Conservation (phyloP, 2,888 invertebrate genomes). For the Dascillus cervinus region DNA sequence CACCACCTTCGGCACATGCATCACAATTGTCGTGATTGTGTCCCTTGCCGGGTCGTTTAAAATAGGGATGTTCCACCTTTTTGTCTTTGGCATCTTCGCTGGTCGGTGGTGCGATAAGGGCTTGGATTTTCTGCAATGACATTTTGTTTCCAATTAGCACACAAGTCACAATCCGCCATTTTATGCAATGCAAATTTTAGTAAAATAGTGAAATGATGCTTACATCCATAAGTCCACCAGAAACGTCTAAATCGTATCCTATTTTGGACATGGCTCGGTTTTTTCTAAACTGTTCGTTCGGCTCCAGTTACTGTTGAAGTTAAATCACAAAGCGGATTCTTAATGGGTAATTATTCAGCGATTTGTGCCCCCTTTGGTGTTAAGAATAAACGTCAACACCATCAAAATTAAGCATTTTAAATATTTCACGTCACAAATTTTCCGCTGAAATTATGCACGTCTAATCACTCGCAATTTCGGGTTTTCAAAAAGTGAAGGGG, state of each 20-base stretch:
- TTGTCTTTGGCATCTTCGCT: conserved; percentile 62
- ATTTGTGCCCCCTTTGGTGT: too few species aligned
- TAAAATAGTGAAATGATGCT: conserved; percentile 30
- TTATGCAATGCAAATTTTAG: not conserved
- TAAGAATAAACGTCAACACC: too few species aligned
- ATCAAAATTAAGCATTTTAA: too few species aligned
- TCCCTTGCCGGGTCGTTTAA: conserved; percentile 77
- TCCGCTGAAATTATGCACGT: too few species aligned
- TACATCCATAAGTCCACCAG: conserved; percentile 83
- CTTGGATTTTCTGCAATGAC: conserved; percentile 71
- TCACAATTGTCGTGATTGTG: conserved; percentile 92
- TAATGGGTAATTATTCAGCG: too few species aligned
- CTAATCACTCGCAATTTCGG: too few species aligned
- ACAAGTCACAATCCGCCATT: not conserved
- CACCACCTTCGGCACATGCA: conserved; percentile 90
- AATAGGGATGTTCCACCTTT: conserved; percentile 66
- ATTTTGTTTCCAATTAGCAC: conserved; percentile 7
- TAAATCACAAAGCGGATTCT: too few species aligned
- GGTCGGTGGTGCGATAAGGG: conserved; percentile 79
- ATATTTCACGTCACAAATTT: too few species aligned
- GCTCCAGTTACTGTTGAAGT: too few species aligned
- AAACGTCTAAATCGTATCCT: conserved; percentile 70
- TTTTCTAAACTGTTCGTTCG: too few species aligned
- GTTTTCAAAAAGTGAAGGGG: too few species aligned
- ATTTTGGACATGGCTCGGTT: conserved; percentile 58